A percentile compares a stretch with the other conserved stretches of the same genome.
Evolutionary conservation across 2,888 invertebrate species (phyloP).

Genomic region (Zygogramma bicolorata): DNA sequence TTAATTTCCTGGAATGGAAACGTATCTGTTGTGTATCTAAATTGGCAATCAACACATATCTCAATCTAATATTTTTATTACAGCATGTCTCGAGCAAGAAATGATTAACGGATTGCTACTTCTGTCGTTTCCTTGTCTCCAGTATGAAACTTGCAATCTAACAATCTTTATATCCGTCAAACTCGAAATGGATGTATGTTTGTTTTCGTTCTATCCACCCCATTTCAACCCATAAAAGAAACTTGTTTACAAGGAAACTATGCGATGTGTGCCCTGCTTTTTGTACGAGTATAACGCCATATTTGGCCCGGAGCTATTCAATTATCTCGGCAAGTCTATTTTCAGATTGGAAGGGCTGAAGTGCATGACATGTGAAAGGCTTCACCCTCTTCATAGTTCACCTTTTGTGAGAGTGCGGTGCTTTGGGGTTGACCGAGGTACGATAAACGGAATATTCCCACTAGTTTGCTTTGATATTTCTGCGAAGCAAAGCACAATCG

Average conservation of each 20-base stretch:
- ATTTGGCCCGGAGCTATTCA: conserved; percentile 30
- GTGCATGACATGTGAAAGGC: neutral
- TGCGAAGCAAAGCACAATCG: too few relatives aligned
- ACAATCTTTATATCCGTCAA: neutral
- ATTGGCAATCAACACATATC: too few relatives aligned
- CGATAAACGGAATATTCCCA: too few relatives aligned
- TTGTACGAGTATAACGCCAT: conserved; percentile 12
- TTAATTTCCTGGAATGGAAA: too few relatives aligned
- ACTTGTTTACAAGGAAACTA: neutral
- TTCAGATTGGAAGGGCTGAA: conserved; percentile 29
- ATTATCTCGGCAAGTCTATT: conserved; percentile 33
- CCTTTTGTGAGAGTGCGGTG: neutral
- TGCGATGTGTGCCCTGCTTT: neutral
- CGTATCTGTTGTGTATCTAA: too few relatives aligned
- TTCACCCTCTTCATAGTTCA: neutral
- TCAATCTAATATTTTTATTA: neutral
- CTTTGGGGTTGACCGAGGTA: too few relatives aligned
- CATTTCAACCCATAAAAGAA: neutral
- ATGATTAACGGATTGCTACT: neutral
- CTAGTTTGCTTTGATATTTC: too few relatives aligned
- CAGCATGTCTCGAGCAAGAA: neutral
- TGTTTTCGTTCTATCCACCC: neutral
- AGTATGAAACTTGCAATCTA: neutral
- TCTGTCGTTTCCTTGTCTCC: neutral
- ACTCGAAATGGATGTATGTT: neutral